These are phyloP conservation scores for Agelas oroides DNA, from an alignment of 37 sponge, comb jelly and placozoan genomes.

Conservation along the genomic window DNA sequence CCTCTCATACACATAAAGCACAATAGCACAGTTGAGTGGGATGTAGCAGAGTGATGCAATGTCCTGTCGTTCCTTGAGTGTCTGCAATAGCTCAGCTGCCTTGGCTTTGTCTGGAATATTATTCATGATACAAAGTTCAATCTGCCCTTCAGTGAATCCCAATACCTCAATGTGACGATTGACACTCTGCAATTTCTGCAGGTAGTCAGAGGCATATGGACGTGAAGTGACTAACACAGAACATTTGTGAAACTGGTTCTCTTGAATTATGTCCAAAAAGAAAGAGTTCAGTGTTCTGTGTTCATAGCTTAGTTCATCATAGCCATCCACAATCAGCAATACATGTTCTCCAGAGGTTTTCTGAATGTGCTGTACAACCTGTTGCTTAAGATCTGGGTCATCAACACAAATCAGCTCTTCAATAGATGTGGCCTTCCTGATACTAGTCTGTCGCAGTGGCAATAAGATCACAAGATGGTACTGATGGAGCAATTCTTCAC, in stretches of 20 bases:
- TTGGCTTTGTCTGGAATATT: neutral
- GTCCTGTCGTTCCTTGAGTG: neutral
- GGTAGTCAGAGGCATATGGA: slow-evolving; percentile 9
- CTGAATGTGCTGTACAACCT: neutral
- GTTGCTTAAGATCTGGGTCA: neutral
- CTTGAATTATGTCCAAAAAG: neutral
- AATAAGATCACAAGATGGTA: slow-evolving; percentile 7
- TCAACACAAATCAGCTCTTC: slow-evolving; percentile 15
- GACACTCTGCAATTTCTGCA: neutral
- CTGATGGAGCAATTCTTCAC: neutral
- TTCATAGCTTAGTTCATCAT: slow-evolving; percentile 16
- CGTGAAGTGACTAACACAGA: slow-evolving; percentile 23
- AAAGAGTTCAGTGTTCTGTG: neutral
- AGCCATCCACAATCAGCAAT: slow-evolving; percentile 32
- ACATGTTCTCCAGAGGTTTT: slow-evolving; percentile 1
- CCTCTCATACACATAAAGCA: slow-evolving; percentile 8
- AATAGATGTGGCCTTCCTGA: neutral
- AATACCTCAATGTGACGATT: slow-evolving; percentile 19
- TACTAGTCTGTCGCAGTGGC: neutral
- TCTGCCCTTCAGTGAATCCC: slow-evolving; percentile 16
- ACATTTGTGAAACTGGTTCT: neutral
- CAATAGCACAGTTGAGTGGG: slow-evolving; percentile 19
- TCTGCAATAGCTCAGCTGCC: neutral
- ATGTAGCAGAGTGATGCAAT: neutral
- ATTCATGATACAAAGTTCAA: neutral